These are phyloP conservation scores for Dicrostonyx torquatus DNA, from an alignment of 2,797 vertebrate species.

Conservation along the genomic window DNA sequence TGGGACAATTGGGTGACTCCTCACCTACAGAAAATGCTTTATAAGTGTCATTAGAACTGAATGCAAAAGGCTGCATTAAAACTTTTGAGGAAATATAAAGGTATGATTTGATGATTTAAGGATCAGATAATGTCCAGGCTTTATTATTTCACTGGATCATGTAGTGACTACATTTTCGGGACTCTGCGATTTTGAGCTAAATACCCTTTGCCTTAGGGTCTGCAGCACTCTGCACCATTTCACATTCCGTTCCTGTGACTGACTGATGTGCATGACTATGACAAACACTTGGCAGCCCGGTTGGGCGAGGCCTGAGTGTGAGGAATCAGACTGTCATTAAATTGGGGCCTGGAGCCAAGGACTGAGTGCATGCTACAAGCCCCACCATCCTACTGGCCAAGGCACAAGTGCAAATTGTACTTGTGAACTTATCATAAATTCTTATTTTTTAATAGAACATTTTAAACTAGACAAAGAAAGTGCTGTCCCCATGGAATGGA, in stretches of 20 bases:
- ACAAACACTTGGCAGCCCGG: conserved; percentile 76
- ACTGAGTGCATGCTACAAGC: conserved; percentile 60
- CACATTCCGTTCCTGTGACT: conserved; percentile 75
- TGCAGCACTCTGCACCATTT: conserved; percentile 65
- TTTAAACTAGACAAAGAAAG: conserved; percentile 70
- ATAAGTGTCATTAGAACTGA: neutral
- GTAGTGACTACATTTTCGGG: conserved; percentile 6
- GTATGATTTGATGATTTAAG: neutral
- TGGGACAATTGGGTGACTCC: neutral
- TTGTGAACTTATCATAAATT: conserved; percentile 63
- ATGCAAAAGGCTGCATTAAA: neutral
- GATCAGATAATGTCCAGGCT: neutral
- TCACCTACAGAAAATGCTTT: neutral
- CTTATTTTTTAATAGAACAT: conserved; percentile 48
- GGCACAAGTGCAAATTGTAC: conserved; percentile 17
- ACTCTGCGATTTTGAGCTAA: conserved; percentile 43
- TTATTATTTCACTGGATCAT: neutral
- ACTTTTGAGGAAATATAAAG: conserved; percentile 11
- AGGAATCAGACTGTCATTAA: conserved; percentile 56
- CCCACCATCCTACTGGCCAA: conserved; percentile 60
- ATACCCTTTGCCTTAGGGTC: conserved; percentile 54
- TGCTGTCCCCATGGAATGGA: conserved; percentile 45
- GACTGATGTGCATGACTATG: conserved; percentile 60
- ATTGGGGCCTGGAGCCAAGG: neutral
- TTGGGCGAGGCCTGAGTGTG: conserved; percentile 51